phyloP scores from a whole-genome alignment of 2,888 invertebrate species.

The Gastrophysa polygoni region DNA sequence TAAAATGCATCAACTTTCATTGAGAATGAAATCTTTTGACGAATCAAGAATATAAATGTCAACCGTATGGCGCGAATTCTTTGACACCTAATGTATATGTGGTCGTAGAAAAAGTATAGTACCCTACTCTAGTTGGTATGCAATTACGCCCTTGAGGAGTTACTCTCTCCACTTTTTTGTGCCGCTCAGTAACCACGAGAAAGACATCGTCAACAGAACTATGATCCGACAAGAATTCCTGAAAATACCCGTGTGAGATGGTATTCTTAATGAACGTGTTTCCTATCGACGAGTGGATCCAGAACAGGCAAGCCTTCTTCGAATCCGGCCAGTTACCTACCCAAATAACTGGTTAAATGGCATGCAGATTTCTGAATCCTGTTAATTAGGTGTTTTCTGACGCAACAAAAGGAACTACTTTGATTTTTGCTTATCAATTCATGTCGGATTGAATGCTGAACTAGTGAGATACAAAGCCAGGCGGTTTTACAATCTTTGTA shows the following conservation, averaged over 20 bases:
- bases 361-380: not conserved
- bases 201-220: too few species aligned
- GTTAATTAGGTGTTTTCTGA: not conserved
- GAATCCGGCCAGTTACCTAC: not conserved
- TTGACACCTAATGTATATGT: too few species aligned
- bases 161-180: too few species aligned
- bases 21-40: too few species aligned
- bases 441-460: conserved; percentile 21
- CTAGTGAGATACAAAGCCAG: conserved; percentile 29
- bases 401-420: not conserved
- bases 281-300: not conserved
- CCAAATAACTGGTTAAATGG: not conserved
- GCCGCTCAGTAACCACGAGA: too few species aligned
- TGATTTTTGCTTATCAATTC: conserved; percentile 1
- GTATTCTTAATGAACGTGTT: not conserved
- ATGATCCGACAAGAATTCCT: too few species aligned
- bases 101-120: too few species aligned
- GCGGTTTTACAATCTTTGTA: conserved; percentile 28
- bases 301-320: not conserved
- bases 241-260: not conserved
- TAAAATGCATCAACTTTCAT: too few species aligned
- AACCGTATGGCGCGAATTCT: too few species aligned
- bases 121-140: too few species aligned
- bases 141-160: too few species aligned
- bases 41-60: too few species aligned